Evolutionary conservation across 2,113 vertebrate genomes (phyloP), one percentile per base, ranked within the genome.

Genomic region (Scolopax mira): DNA sequence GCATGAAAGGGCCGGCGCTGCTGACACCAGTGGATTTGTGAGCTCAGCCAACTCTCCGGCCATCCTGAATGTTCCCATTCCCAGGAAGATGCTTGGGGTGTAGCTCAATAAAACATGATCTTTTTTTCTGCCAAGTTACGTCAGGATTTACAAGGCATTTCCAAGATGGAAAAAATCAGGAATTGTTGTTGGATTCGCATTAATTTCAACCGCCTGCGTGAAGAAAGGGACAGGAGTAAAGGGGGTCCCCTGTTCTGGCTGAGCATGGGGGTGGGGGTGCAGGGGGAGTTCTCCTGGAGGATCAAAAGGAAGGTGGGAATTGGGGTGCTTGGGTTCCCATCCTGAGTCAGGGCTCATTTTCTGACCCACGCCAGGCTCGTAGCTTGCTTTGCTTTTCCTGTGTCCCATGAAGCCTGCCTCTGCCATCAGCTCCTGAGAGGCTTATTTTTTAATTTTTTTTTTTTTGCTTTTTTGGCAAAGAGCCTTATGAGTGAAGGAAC

Each of bases 211-310:
- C 27, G 62, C 55, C 2, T 4, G 49, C 25, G 6, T 25, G 51
- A 42, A 24, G 15, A 71, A 13, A 1, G 18, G 6, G 8, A 3
- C 6, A 3, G 72, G 49, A 90, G 65, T 55, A 42, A n/a, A 14
- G 1, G 2, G 4, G 54, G 37, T 39, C 9, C 70, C 31, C 46
- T 3, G 87, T 7, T 3, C 33, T 5, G 23, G 10, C 79, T 0
- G 7, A 8, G 48, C 4, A 0, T 3, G 3, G 46, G 39, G n/a
- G 62, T 9, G 11, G 31, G 11, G 10, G 46, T 3, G 1, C 2
- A 1, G 33, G 54, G 33, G 54, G 55, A 18, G 6, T 5, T 10
- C 7, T 49, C 30, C 49, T 5, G 22, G 41, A 4, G 66, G 22
- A 16, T 17, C 8, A 27, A 42, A 27, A 73, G 27, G 18, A 24